phyloP scores from a whole-genome alignment of 2,113 vertebrate genomes.

The Ahaetulla prasina region DNA sequence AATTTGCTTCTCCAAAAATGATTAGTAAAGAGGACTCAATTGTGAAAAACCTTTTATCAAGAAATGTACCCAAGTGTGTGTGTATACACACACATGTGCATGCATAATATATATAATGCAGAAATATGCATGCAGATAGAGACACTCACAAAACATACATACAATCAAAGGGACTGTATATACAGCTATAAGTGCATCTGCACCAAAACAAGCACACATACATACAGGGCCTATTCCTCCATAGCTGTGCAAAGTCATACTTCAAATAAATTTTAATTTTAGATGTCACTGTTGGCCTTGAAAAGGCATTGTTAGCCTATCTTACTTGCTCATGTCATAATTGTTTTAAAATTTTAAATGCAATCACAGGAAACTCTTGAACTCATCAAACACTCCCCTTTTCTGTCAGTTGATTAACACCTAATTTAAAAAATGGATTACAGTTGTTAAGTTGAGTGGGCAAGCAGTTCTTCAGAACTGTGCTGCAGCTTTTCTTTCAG shows the following conservation, averaged over 20 bases:
- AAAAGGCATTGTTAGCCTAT: constrained; percentile 42
- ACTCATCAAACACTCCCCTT: constrained; percentile 44
- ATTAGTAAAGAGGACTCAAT: neutral
- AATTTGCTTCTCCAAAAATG: constrained; percentile 29
- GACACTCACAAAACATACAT: neutral
- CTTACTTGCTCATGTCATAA: constrained; percentile 31
- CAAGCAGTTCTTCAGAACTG: constrained; percentile 60
- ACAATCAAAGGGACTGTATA: constrained; percentile 20
- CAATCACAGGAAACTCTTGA: constrained; percentile 44
- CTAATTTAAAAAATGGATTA: constrained; percentile 63
- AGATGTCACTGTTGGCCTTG: constrained; percentile 33
- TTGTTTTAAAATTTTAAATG: constrained; percentile 25
- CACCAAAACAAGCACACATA: constrained; percentile 8
- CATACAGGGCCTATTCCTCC: constrained; percentile 44
- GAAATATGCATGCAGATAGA: constrained; percentile 1
- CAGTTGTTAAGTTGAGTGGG: constrained; percentile 63
- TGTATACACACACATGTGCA: neutral
- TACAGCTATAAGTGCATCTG: neutral
- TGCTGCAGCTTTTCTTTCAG: constrained; percentile 43
- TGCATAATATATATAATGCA: neutral
- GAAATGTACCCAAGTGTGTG: neutral
- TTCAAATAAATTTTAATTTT: constrained; percentile 60
- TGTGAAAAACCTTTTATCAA: neutral
- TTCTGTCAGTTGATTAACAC: constrained; percentile 62
- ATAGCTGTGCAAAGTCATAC: constrained; percentile 64